phyloP scores from a whole-genome alignment of 2,113 vertebrate genomes.

The Hepsetus odoe region DNA sequence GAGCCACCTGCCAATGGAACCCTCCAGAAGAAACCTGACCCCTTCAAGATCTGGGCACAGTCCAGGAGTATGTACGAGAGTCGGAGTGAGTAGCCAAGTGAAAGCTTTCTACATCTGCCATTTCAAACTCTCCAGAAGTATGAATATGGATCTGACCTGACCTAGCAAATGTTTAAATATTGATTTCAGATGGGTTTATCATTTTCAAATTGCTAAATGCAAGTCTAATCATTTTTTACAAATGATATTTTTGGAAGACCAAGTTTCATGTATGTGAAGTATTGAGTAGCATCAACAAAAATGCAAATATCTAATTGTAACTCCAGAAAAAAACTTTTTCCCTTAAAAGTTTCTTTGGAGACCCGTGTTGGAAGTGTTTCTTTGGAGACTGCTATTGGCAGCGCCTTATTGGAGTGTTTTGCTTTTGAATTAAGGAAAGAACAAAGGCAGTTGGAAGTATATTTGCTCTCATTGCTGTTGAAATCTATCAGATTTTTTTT shows the following conservation, averaged over 20 bases:
- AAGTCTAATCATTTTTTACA: no score
- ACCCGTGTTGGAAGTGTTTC: background rate
- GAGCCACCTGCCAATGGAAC: conserved; percentile 84
- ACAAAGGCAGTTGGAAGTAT: background rate
- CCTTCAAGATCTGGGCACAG: conserved; percentile 99
- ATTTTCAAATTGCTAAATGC: no score
- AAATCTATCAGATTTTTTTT: background rate
- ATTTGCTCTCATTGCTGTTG: background rate
- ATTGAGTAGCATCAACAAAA: no score
- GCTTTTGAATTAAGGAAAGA: background rate
- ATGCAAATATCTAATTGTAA: no score
- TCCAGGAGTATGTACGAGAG: conserved; percentile 99
- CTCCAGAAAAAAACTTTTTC: background rate
- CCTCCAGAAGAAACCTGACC: conserved; percentile 96
- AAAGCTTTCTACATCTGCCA: no score
- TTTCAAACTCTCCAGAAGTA: no score
- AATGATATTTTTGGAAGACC: no score
- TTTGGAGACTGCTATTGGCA: background rate
- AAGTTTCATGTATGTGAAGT: no score
- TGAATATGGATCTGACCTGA: no score
- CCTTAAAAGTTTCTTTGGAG: background rate
- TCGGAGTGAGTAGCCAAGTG: conserved; percentile 92
- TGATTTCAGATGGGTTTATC: no score
- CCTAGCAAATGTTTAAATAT: no score
- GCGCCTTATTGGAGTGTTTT: background rate